Conservation (phyloP, 1,140 invertebrate genomes). For the Gyrodactylus salaris region DNA sequence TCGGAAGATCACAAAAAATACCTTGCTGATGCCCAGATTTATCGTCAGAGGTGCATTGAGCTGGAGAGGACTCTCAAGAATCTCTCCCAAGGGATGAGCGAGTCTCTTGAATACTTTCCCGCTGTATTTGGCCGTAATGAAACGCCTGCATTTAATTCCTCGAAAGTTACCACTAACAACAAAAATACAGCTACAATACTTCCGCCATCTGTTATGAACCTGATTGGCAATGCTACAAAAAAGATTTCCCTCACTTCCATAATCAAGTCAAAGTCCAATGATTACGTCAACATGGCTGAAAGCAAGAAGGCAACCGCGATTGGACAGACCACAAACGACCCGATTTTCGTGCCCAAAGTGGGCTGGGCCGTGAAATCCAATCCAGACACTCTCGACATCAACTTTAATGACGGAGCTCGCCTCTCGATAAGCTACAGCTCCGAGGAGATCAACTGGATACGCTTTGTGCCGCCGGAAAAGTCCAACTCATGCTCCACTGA, state of each 20-base stretch:
- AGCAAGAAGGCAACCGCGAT: too few species aligned
- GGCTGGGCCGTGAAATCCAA: not conserved
- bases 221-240: not conserved
- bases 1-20: not conserved
- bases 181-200: too few species aligned
- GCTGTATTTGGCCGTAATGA: not conserved
- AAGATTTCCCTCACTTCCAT: not conserved
- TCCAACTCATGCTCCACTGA: not conserved
- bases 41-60: not conserved
- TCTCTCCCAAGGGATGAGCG: not conserved
- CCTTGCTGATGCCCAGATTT: not conserved
- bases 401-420: not conserved
- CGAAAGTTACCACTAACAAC: not conserved
- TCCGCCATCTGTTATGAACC: not conserved
- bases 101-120: not conserved
- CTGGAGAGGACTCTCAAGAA: not conserved
- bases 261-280: not conserved
- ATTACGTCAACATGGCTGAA: not conserved
- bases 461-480: not conserved
- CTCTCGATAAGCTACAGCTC: not conserved
- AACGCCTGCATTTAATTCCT: not conserved
- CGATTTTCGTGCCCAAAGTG: not conserved
- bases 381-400: not conserved
- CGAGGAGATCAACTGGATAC: not conserved
- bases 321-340: not conserved